Evolutionary conservation across 1,140 invertebrate species (phyloP).

Genomic region (Drosophila ananassae): DNA sequence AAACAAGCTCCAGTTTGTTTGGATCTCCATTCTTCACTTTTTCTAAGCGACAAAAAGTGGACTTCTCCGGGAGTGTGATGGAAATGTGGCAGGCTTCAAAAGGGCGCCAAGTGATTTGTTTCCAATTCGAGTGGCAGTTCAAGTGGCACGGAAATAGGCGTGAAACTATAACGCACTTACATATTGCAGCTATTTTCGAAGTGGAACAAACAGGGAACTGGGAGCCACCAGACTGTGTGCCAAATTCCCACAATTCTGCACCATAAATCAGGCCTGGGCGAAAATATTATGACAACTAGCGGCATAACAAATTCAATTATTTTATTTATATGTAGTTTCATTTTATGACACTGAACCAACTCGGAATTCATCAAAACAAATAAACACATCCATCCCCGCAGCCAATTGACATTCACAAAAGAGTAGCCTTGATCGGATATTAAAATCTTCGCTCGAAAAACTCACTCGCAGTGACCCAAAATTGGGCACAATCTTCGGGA

Average conservation of each 20-base stretch:
- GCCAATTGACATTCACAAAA: conserved; percentile 22
- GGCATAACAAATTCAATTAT: conserved; percentile 40
- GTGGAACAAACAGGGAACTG: conserved; percentile 57
- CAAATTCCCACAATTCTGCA: conserved; percentile 32
- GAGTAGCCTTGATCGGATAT: conserved; percentile 36
- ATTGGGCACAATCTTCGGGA: conserved; percentile 17
- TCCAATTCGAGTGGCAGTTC: conserved; percentile 9
- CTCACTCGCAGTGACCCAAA: conserved; percentile 41
- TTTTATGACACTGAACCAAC: conserved; percentile 18
- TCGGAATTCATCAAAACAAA: conserved; percentile 41
- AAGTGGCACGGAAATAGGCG: conserved; percentile 12
- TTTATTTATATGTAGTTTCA: conserved; percentile 27
- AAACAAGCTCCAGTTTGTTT: conserved; percentile 35
- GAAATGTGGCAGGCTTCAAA: conserved; percentile 46
- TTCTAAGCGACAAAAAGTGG: conserved; percentile 29
- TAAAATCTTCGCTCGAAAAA: conserved; percentile 16
- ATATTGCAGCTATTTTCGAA: conserved; percentile 32
- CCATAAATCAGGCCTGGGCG: conserved; percentile 4
- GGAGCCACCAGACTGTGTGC: conserved; percentile 34
- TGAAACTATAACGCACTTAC: neutral
- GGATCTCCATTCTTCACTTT: neutral
- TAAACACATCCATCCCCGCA: conserved; percentile 21
- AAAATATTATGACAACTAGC: conserved; percentile 29
- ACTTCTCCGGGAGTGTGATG: conserved; percentile 25
- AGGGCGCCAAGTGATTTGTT: conserved; percentile 49